Evolutionary conservation across 2,797 vertebrate genomes (phyloP), one percentile per base, ranked within the genome.

Genomic region (Pelobates cultripes): DNA sequence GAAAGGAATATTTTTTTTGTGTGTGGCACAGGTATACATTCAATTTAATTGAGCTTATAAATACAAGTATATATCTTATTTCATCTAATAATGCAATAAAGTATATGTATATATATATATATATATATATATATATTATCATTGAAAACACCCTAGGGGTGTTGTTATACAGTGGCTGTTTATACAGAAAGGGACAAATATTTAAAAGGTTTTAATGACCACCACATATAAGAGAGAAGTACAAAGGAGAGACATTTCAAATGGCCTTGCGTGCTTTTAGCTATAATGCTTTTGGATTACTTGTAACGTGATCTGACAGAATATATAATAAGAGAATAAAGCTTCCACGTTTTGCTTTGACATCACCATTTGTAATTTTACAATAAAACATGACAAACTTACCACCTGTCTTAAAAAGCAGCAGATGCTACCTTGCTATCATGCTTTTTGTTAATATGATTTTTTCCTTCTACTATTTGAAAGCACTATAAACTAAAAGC

Each of bases 281-380:
- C 73, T 7, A 17, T 2, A 4, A 4, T 9, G 4, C 9, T 14
- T 81, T 73, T 64, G 43, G 63, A 64, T 15, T 4, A 66, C 53
- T 42, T 17, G 28, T 43, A 70, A 44, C 10, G 53, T 7, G 40
- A 15, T 17, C 43, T 28, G 47, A 77, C 60, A 69, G 69, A 55
- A 72, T 12, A 53, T 71, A 67, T 68, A 61, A 45, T 40, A 3
- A 60, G 69, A 82, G 60, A 76, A 57, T 51, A 7, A 3, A 43
- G 68, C 28, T 51, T 57, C 67, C 45, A 57, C 42, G 41, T 55
- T 60, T 60, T 15, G 57, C 60, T 66, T 81, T 82, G 74, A 77
- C 74, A 77, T 67, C 60, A 72, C 53, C 44, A 64, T 77, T 72
- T 76, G 71, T 80, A 64, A 75, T 70, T 73, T 60, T 64, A 66